Conservation (phyloP, 35 echinoderm and acorn worm species). For the Heliocidaris tuberculata region DNA sequence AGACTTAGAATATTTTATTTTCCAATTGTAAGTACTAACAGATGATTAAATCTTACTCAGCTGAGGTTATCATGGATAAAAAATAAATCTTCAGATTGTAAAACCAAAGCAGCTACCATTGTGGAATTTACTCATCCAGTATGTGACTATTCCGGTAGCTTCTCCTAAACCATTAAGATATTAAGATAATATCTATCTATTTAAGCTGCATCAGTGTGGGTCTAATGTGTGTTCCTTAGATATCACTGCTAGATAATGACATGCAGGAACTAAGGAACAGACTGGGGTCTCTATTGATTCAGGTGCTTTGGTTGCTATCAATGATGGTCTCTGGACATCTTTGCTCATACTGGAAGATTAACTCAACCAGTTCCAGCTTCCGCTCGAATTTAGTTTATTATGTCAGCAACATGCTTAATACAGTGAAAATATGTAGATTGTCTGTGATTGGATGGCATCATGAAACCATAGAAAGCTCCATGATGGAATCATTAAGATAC, state of each 20-base stretch:
- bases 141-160: neutral
- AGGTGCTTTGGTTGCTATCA: neutral
- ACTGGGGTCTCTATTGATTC: neutral
- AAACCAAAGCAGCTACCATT: too few relatives aligned
- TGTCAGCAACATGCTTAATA: neutral
- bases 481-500: neutral
- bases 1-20: too few relatives aligned
- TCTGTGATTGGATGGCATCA: too few relatives aligned
- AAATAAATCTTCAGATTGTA: too few relatives aligned
- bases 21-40: too few relatives aligned
- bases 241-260: neutral
- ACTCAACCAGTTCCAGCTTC: neutral
- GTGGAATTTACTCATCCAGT: too few relatives aligned
- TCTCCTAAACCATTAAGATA: neutral
- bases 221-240: neutral
- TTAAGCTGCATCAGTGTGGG: neutral
- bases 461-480: neutral
- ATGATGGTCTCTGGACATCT: neutral
- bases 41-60: too few relatives aligned
- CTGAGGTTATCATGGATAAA: too few relatives aligned
- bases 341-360: neutral
- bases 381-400: neutral
- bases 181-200: slow-evolving; percentile 13
- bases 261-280: neutral
- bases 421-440: neutral